Base-by-base conservation (phyloP, 1,140 invertebrate species). In the Dufourea novaeangliae region DNA sequence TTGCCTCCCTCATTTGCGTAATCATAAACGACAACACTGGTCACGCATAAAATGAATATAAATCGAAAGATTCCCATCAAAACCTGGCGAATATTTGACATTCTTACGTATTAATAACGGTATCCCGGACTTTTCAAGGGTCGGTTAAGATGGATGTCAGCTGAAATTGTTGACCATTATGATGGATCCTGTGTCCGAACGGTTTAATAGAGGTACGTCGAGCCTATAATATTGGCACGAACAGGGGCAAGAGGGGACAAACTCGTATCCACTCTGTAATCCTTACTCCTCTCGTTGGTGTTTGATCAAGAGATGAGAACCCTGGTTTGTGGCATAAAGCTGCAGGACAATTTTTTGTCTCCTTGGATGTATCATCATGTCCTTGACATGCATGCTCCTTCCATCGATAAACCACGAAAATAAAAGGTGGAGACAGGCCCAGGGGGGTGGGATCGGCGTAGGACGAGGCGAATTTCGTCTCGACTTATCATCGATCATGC, bases 401-500 rank as follows among this genome's bases (percentile, higher is more conserved):
- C 37, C 41, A 71, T 77, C 75, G 75, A 70, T 70, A 77, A 78
- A 66, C 37, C 46, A 32, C 54, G 39, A 41, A 64, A 72, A 62
- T 78, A 78, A 78, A 66, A 66, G 39, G 61, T 14, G 59, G 37
- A 14, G 41, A 34, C 25, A 20, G 27, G 8, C 39, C 10, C 52
- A 29, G n/a, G n/a, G n/a, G n/a, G n/a, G n/a, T n/a, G n/a, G n/a
- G n/a, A n/a, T n/a, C n/a, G n/a, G 20, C 20, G 20, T 6, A 5
- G 46, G 20, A n/a, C 44, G 68, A 41, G 50, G 52, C 66, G 71
- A 71, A 68, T 77, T 77, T 77, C 68, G 75, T 80, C 57, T 44
- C 54, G 59, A 67, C 32, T 75, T 71, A 83, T 75, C 70, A 76
- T 29, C 59, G 69, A 74, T 82, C 76, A 72, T 73, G 70, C 70